These are phyloP conservation scores for Arenicola marina DNA, from an alignment of 2,888 invertebrate genomes.

Conservation along the genomic window DNA sequence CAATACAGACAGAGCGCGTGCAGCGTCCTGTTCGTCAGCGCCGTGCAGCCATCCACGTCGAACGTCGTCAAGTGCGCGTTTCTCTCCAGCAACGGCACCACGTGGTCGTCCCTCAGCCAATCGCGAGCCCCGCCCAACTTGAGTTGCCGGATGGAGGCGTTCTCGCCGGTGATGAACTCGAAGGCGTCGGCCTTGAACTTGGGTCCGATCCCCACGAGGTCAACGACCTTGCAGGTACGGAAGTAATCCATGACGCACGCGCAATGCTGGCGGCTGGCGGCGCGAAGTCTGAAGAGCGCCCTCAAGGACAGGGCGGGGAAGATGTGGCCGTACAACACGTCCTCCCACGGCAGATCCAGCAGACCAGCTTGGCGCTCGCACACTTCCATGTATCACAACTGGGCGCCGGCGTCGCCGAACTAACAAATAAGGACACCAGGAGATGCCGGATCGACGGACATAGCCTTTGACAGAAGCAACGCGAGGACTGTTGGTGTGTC, in stretches of 20 bases:
- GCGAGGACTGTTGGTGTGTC: too few relatives aligned
- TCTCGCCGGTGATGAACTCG: neutral
- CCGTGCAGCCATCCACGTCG: neutral
- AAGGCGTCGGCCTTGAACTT: neutral
- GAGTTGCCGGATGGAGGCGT: neutral
- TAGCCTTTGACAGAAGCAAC: too few relatives aligned
- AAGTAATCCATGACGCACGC: neutral
- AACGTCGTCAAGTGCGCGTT: neutral
- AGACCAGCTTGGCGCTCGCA: too few relatives aligned
- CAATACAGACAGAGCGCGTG: neutral
- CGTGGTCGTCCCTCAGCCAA: neutral
- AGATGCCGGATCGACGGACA: too few relatives aligned
- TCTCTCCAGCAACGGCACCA: neutral
- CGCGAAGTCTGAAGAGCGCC: neutral
- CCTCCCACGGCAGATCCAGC: conserved; percentile 1
- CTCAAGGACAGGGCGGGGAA: neutral
- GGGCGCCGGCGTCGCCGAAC: too few relatives aligned
- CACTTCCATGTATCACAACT: too few relatives aligned
- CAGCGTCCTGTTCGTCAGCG: neutral
- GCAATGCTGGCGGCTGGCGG: neutral
- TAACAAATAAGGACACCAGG: too few relatives aligned
- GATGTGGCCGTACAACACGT: neutral
- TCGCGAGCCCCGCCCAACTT: neutral
- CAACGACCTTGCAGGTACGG: neutral
- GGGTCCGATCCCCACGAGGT: neutral